These are phyloP conservation scores for Brachypalpus laphriformis DNA, from an alignment of 2,888 invertebrate genomes.

Conservation along the genomic window DNA sequence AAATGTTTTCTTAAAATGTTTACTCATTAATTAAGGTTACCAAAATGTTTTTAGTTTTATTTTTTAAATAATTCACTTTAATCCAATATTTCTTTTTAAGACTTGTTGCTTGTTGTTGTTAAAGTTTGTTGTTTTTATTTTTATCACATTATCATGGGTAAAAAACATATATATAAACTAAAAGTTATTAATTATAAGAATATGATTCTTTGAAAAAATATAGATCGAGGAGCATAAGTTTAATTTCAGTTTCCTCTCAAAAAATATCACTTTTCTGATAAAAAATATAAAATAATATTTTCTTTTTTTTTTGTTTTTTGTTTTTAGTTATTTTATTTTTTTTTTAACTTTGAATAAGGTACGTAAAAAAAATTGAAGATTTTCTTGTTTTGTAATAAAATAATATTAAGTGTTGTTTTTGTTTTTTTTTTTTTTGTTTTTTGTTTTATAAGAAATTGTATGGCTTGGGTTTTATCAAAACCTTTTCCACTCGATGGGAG, in stretches of 20 bases:
- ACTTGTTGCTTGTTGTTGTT: conserved; percentile 12
- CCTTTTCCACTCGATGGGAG: background rate
- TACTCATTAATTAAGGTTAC: conserved; percentile 37
- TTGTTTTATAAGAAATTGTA: conserved; percentile 17
- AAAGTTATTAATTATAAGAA: conserved; percentile 37
- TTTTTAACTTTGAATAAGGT: conserved; percentile 53
- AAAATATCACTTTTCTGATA: conserved; percentile 62
- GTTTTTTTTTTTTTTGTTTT: background rate
- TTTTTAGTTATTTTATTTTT: background rate
- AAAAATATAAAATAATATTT: conserved; percentile 28
- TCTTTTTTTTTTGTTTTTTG: background rate
- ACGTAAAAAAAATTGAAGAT: conserved; percentile 57
- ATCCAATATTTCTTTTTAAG: conserved; percentile 29
- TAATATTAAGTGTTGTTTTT: background rate
- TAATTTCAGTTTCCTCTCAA: conserved; percentile 32
- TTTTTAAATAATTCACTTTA: conserved; percentile 32
- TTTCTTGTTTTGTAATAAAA: conserved; percentile 12
- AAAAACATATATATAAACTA: conserved; percentile 38
- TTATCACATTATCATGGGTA: conserved; percentile 68
- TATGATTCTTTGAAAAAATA: conserved; percentile 40
- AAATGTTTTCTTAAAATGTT: conserved; percentile 14
- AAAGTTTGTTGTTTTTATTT: conserved; percentile 23
- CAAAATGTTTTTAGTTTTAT: no score
- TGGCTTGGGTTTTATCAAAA: background rate
- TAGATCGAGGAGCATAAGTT: conserved; percentile 19